A percentile compares a stretch with the other conserved stretches of the same genome.
phyloP scores from a whole-genome alignment of 1,140 invertebrate genomes.

The Drosophila sp. region DNA sequence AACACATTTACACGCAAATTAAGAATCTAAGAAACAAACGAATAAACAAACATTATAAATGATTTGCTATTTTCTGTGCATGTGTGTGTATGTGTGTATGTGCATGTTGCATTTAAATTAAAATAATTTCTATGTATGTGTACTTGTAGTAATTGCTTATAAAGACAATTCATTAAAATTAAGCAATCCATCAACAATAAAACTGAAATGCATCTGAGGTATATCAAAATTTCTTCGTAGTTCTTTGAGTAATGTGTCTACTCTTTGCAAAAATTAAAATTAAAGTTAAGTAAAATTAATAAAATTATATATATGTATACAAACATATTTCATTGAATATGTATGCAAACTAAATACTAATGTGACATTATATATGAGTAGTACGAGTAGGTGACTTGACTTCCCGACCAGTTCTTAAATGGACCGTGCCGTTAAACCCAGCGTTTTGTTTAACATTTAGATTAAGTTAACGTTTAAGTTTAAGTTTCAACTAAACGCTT shows the following conservation, averaged over 20 bases:
- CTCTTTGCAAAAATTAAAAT: conserved; percentile 55
- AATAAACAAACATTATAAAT: conserved; percentile 33
- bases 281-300: conserved; percentile 50
- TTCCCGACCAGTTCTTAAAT: conserved; percentile 14
- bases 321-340: conserved; percentile 17
- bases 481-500: conserved; percentile 21
- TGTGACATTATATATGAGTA: conserved; percentile 75
- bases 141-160: conserved; percentile 16
- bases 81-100: background rate
- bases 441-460: conserved; percentile 17
- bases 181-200: conserved; percentile 80
- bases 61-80: conserved; percentile 35
- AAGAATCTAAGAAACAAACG: conserved; percentile 11
- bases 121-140: conserved; percentile 27
- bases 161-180: conserved; percentile 61
- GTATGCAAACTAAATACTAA: conserved; percentile 61
- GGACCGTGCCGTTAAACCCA: background rate
- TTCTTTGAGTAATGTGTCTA: conserved; percentile 74
- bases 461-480: too few species aligned
- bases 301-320: conserved; percentile 29
- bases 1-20: conserved; percentile 31
- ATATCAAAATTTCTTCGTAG: conserved; percentile 84
- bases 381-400: conserved; percentile 69
- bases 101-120: conserved; percentile 27
- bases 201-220: conserved; percentile 85